Evolutionary conservation across 2,888 invertebrate species (phyloP).

Genomic region (Scaptomyza polygonia): DNA sequence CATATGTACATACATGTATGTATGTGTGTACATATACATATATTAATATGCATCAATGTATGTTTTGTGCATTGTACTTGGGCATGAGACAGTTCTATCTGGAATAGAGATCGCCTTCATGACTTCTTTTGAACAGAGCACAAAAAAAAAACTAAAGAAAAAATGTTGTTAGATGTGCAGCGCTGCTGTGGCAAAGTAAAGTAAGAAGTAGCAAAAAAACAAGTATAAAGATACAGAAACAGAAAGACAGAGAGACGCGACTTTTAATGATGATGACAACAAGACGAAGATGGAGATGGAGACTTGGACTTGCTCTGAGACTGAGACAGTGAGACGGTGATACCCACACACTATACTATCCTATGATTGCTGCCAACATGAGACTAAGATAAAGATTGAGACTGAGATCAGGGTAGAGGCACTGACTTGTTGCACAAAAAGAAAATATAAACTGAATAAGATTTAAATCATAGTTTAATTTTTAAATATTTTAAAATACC

Average conservation of each 20-base stretch:
- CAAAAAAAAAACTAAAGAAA: too few species aligned
- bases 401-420: background rate
- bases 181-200: slow-evolving; percentile 17
- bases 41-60: background rate
- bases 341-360: slow-evolving; percentile 28
- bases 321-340: slow-evolving; percentile 2
- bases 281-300: slow-evolving; percentile 16
- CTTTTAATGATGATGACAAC: slow-evolving; percentile 62
- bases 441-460: background rate
- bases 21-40: too few species aligned
- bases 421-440: background rate
- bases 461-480: too few species aligned
- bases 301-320: slow-evolving; percentile 1
- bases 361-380: slow-evolving; percentile 28
- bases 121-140: slow-evolving; percentile 33
- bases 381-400: slow-evolving; percentile 10
- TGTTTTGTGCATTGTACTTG: slow-evolving; percentile 5
- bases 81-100: slow-evolving; percentile 45
- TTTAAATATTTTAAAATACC: too few species aligned
- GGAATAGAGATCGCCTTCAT: slow-evolving; percentile 35
- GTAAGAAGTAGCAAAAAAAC: slow-evolving; percentile 4
- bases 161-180: slow-evolving; percentile 42
- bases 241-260: slow-evolving; percentile 16
- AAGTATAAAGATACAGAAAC: slow-evolving; percentile 26
- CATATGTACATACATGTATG: background rate